Conservation (phyloP, 53 echinoderm and acorn worm species). For the Holothuria leucospilota region DNA sequence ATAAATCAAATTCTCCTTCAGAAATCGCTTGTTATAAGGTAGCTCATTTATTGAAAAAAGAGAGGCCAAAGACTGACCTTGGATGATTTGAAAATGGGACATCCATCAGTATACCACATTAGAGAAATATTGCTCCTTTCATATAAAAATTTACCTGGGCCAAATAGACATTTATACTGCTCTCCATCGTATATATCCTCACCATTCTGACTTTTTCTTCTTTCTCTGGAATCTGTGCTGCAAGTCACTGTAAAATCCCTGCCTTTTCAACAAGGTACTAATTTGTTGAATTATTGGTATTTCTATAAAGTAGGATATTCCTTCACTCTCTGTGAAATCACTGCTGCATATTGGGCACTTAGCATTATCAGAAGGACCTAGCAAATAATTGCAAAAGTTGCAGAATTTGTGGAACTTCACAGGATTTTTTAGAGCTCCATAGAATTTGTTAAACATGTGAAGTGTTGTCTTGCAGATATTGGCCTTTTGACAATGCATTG, state of each 20-base stretch:
- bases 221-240: background rate
- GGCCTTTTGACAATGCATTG: background rate
- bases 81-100: constrained; percentile 2
- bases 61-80: background rate
- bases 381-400: background rate
- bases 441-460: background rate
- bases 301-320: constrained; percentile 11
- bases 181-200: background rate
- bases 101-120: constrained; percentile 9
- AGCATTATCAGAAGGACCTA: background rate
- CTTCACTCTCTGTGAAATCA: background rate
- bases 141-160: background rate
- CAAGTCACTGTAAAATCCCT: background rate
- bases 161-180: background rate
- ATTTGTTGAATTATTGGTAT: background rate
- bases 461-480: background rate
- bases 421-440: background rate
- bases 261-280: background rate
- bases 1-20: constrained; percentile 1
- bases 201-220: background rate
- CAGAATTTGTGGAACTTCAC: background rate
- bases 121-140: background rate
- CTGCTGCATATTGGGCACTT: background rate
- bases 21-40: constrained; percentile 11
- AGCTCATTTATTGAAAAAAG: constrained; percentile 12